A percentile compares a stretch with the other conserved stretches of the same genome.
Conservation (phyloP, 2,113 vertebrate genomes). For the Ctenodactylus gundi region DNA sequence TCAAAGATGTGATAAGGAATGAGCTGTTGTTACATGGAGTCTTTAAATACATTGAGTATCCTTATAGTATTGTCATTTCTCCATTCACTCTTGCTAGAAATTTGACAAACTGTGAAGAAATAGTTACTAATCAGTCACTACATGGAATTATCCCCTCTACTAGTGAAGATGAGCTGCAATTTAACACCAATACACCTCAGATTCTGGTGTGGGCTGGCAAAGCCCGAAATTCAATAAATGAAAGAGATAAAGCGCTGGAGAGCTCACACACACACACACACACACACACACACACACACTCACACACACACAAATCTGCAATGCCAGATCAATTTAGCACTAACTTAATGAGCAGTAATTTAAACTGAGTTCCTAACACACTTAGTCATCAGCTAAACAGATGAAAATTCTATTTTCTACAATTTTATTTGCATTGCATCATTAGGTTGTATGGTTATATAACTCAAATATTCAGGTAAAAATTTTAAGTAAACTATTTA, state of each 20-base stretch:
- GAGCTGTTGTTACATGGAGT: not conserved
- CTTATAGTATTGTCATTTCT: not conserved
- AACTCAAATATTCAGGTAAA: not conserved
- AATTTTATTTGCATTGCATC: not conserved
- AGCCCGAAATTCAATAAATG: not conserved
- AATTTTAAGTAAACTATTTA: not conserved
- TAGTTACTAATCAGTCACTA: not conserved
- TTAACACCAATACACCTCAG: not conserved
- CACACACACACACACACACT: no score
- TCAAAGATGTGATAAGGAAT: not conserved
- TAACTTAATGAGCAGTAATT: no score
- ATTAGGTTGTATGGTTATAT: not conserved
- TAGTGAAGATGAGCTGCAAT: not conserved
- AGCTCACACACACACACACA: no score
- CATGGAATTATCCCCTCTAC: not conserved
- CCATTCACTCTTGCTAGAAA: not conserved
- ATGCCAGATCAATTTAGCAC: not conserved
- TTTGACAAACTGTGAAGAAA: not conserved
- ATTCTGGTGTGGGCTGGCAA: not conserved
- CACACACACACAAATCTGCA: no score
- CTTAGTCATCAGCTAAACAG: not conserved
- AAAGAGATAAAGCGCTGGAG: not conserved
- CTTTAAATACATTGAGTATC: not conserved
- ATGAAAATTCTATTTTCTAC: not conserved
- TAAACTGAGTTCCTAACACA: not conserved